These are phyloP conservation scores for Brachionus sp. DNA, from an alignment of 1,140 invertebrate genomes.

Conservation along the genomic window DNA sequence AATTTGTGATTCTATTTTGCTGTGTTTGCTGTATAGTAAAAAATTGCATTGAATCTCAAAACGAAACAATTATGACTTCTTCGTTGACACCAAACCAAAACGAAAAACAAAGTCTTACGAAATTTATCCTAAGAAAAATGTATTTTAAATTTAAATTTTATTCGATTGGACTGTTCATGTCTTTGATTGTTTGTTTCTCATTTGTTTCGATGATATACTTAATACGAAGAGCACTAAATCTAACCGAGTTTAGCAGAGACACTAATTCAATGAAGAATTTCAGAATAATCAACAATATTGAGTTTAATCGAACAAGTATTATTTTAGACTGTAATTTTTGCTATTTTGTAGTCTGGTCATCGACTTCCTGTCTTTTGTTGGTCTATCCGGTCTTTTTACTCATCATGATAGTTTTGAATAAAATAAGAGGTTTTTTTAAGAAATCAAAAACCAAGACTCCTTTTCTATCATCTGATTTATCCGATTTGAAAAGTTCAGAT, in stretches of 20 bases:
- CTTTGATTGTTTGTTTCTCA: not conserved
- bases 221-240: not conserved
- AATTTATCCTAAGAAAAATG: not conserved
- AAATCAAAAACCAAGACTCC: not conserved
- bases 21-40: conserved; percentile 7
- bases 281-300: not conserved
- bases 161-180: not conserved
- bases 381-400: conserved; percentile 43
- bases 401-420: not conserved
- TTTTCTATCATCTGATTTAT: not conserved
- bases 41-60: conserved; percentile 22
- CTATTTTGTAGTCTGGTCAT: conserved; percentile 38
- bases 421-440: not conserved
- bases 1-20: conserved; percentile 15
- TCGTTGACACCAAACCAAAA: not conserved
- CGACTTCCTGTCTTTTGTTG: conserved; percentile 19
- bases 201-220: conserved; percentile 10
- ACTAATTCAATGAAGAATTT: not conserved
- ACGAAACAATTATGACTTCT: not conserved
- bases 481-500: not conserved
- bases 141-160: conserved; percentile 16
- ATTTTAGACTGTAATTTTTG: conserved; percentile 33
- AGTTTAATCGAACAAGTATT: not conserved
- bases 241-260: not conserved
- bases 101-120: not conserved